phyloP scores from a whole-genome alignment of 64 coral and sea anemone genomes.

The Montipora capricornis region DNA sequence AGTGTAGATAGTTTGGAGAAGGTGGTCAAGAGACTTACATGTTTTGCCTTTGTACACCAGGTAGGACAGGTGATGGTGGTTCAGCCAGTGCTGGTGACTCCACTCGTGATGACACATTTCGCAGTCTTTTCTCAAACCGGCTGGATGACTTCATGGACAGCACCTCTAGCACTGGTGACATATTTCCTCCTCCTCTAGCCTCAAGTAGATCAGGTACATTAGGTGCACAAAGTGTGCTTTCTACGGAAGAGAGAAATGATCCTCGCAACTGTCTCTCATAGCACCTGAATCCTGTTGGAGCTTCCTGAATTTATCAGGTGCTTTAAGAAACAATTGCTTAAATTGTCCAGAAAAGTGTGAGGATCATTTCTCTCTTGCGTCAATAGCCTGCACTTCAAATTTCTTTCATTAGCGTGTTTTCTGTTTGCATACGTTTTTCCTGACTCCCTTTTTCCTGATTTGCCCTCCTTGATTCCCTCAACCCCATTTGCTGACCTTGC shows the following conservation, averaged over 20 bases:
- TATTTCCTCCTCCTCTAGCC: constrained; percentile 86
- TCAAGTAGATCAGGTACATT: constrained; percentile 85
- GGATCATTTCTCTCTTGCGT: too few species aligned
- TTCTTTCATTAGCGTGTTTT: too few species aligned
- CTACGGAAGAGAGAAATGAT: too few species aligned
- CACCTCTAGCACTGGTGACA: constrained; percentile 70
- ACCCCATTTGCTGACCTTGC: background rate
- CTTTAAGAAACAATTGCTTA: too few species aligned
- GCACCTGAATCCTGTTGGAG: too few species aligned
- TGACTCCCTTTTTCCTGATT: background rate
- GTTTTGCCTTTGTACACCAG: constrained; percentile 15
- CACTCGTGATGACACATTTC: constrained; percentile 85
- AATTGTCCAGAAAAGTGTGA: too few species aligned
- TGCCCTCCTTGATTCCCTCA: background rate
- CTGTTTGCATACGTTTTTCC: background rate
- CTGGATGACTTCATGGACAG: constrained; percentile 95
- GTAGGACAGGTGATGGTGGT: constrained; percentile 42
- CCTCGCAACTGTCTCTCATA: too few species aligned
- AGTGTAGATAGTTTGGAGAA: too few species aligned
- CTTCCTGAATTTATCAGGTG: too few species aligned
- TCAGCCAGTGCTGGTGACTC: constrained; percentile 56
- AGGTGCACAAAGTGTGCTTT: background rate
- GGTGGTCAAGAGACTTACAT: background rate
- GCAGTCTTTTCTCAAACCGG: constrained; percentile 71
- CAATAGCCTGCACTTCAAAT: too few species aligned